A percentile compares a stretch with the other conserved stretches of the same genome.
Evolutionary conservation across 1,140 invertebrate species (phyloP).

Genomic region (Pararge aegeria): DNA sequence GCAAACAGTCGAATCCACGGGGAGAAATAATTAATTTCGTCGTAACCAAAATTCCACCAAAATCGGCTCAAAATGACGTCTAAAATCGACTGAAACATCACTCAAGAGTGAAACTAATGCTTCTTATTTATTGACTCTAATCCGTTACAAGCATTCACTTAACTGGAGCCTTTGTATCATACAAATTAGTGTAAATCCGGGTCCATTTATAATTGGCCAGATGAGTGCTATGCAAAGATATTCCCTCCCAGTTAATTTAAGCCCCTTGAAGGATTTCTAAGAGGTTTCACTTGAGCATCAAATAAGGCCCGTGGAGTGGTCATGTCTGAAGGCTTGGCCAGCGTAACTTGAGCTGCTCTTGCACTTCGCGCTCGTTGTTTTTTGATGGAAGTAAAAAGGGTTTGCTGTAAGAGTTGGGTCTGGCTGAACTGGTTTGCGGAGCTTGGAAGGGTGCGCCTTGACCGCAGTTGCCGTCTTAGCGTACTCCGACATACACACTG

Average conservation of each 20-base stretch:
- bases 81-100: constrained; percentile 9
- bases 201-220: constrained; percentile 31
- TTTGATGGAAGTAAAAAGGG: constrained; percentile 32
- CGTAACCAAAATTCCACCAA: constrained; percentile 25
- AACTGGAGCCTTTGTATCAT: constrained; percentile 6
- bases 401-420: constrained; percentile 28
- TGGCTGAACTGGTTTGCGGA: constrained; percentile 27
- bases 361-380: constrained; percentile 33
- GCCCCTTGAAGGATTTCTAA: constrained; percentile 37
- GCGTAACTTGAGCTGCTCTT: constrained; percentile 24
- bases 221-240: constrained; percentile 35
- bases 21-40: constrained; percentile 17
- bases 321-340: constrained; percentile 33
- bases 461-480: constrained; percentile 37
- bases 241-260: constrained; percentile 36
- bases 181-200: constrained; percentile 12
- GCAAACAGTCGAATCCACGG: neutral
- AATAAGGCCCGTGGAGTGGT: constrained; percentile 42
- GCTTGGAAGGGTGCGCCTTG: constrained; percentile 33
- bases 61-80: constrained; percentile 9
- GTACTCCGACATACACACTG: constrained; percentile 35
- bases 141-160: constrained; percentile 24
- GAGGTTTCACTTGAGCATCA: constrained; percentile 42
- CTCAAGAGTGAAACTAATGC: constrained; percentile 11
- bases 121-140: constrained; percentile 30